Evolutionary conservation across 2,888 invertebrate genomes (phyloP).

Genomic region (Palloptera scutellata): DNA sequence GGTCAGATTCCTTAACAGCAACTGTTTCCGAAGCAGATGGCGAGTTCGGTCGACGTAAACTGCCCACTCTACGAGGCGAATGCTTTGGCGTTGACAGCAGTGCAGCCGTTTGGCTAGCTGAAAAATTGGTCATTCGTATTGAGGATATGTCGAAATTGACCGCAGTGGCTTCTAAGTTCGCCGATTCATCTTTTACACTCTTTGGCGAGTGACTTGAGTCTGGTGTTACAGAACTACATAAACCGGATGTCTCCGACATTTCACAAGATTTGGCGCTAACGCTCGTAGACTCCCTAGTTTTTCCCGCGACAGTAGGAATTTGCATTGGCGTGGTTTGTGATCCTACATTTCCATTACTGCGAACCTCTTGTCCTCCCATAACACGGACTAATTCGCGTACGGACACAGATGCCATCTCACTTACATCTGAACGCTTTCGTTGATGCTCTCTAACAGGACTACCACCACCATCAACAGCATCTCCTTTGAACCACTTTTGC

Average conservation of each 20-base stretch:
- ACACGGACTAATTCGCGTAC: constrained; percentile 78
- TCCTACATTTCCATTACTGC: constrained; percentile 79
- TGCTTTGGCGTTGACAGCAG: constrained; percentile 60
- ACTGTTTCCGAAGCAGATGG: constrained; percentile 11
- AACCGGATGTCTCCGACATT: constrained; percentile 70
- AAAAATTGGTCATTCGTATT: constrained; percentile 63
- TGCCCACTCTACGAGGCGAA: constrained; percentile 46
- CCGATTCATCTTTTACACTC: constrained; percentile 44
- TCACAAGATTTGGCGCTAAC: constrained; percentile 51
- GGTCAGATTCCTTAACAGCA: constrained; percentile 37
- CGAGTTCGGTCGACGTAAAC: constrained; percentile 16
- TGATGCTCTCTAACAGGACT: constrained; percentile 40
- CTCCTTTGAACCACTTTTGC: constrained; percentile 65
- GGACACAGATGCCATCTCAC: constrained; percentile 65
- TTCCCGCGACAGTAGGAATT: constrained; percentile 66
- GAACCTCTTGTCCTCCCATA: constrained; percentile 72
- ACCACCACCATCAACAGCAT: constrained; percentile 48
- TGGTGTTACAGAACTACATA: constrained; percentile 70
- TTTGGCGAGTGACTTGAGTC: constrained; percentile 70
- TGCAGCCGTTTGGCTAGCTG: constrained; percentile 62
- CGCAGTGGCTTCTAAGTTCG: constrained; percentile 13
- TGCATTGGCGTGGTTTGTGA: constrained; percentile 68
- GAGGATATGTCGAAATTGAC: constrained; percentile 56
- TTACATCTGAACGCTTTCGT: constrained; percentile 59
- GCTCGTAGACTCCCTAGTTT: constrained; percentile 40